Conservation (phyloP, 1,140 invertebrate genomes). For the Bombyx mandarina region DNA sequence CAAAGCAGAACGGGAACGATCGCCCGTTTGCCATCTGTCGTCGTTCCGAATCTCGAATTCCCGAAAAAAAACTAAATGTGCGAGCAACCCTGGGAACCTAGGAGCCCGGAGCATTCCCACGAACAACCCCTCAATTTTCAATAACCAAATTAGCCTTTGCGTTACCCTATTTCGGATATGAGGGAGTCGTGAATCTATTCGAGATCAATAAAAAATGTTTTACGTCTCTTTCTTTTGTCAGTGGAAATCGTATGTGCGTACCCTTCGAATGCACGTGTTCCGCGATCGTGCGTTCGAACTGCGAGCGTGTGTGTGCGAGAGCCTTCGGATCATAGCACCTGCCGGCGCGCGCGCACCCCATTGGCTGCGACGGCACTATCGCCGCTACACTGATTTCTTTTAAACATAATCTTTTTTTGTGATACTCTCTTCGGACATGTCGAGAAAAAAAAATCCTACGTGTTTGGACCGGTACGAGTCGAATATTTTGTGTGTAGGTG, state of each 20-base stretch:
- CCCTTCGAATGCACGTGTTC: slow-evolving; percentile 69
- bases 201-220: slow-evolving; percentile 62
- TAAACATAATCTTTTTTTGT: slow-evolving; percentile 63
- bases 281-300: slow-evolving; percentile 53
- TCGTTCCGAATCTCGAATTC: slow-evolving; percentile 59
- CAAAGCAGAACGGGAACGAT: slow-evolving; percentile 58
- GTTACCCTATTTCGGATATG: slow-evolving; percentile 70
- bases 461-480: slow-evolving; percentile 59
- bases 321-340: slow-evolving; percentile 51
- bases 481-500: slow-evolving; percentile 63
- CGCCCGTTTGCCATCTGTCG: slow-evolving; percentile 67
- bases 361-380: slow-evolving; percentile 54
- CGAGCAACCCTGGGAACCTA: slow-evolving; percentile 68
- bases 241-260: slow-evolving; percentile 41
- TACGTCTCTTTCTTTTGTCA: slow-evolving; percentile 30
- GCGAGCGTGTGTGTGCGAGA: slow-evolving; percentile 44
- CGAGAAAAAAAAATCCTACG: slow-evolving; percentile 63
- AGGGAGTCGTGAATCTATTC: slow-evolving; percentile 69
- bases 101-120: slow-evolving; percentile 63
- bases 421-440: slow-evolving; percentile 57
- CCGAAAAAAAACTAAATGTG: slow-evolving; percentile 65
- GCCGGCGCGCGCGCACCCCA: slow-evolving; percentile 58
- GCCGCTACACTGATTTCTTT: slow-evolving; percentile 69
- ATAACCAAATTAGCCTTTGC: slow-evolving; percentile 72
- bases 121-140: slow-evolving; percentile 70